These are phyloP conservation scores for western clawed frog (Xenopus tropicalis) DNA, from an alignment of 2,113 vertebrate genomes.

Conservation along the genomic window DNA sequence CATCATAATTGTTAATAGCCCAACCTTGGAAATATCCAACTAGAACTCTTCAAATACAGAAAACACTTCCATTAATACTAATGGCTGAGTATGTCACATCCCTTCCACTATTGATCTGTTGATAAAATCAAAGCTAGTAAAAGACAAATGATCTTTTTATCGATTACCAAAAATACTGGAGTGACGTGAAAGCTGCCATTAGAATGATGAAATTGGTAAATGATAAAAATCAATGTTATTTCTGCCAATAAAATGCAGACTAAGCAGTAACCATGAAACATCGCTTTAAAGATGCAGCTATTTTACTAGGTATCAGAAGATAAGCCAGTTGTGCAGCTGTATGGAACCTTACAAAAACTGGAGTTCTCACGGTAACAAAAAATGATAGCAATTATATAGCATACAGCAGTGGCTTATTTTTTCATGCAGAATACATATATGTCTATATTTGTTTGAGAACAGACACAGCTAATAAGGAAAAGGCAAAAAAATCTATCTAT, in stretches of 20 bases:
- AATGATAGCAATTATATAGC: no score
- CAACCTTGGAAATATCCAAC: neutral
- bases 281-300: no score
- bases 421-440: no score
- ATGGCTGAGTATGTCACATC: constrained; percentile 7
- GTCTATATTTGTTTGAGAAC: no score
- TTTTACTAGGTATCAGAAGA: constrained; percentile 7
- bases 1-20: no score
- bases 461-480: no score
- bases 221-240: constrained; percentile 12
- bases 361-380: no score
- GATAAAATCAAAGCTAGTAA: constrained; percentile 34
- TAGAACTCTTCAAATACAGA: constrained; percentile 1
- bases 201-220: constrained; percentile 24
- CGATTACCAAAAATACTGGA: constrained; percentile 15
- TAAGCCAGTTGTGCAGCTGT: no score
- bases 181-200: constrained; percentile 19
- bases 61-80: constrained; percentile 19
- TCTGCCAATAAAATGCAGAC: neutral
- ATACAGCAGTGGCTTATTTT: no score
- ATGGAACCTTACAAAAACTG: no score
- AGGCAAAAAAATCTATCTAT: no score
- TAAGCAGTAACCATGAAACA: neutral
- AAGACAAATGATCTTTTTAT: constrained; percentile 25
- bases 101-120: constrained; percentile 14